A percentile compares a stretch with the other conserved stretches of the same genome.
Evolutionary conservation across 1,140 invertebrate genomes (phyloP).

Genomic region (Portunus trituberculatus): DNA sequence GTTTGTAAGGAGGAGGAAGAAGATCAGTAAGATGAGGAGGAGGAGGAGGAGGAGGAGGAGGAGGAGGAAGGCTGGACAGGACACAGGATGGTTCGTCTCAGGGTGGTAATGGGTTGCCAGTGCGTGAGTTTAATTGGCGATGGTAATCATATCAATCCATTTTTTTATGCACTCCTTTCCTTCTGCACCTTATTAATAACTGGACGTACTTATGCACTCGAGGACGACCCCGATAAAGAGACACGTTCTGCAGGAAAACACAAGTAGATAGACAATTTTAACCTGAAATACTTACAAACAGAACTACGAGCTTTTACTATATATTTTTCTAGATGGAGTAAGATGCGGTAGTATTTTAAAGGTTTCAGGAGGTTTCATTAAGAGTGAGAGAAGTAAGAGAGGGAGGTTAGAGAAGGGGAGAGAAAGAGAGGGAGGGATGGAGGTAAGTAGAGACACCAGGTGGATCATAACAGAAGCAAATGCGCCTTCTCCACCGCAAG

Average conservation of each 20-base stretch:
- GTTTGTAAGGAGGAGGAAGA: background rate
- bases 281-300: background rate
- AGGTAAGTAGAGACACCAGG: conserved; percentile 12
- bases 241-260: background rate
- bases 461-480: conserved; percentile 50
- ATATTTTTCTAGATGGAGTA: background rate
- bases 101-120: conserved; percentile 14
- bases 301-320: background rate
- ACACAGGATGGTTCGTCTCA: conserved; percentile 24
- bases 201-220: conserved; percentile 32
- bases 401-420: background rate
- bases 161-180: background rate
- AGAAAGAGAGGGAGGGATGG: background rate
- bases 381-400: background rate
- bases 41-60: background rate
- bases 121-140: conserved; percentile 50
- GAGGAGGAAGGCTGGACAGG: background rate
- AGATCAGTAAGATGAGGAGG: background rate
- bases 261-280: background rate
- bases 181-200: background rate
- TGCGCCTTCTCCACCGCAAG: conserved; percentile 29
- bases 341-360: background rate
- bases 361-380: too few relatives aligned
- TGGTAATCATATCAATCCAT: conserved; percentile 52
- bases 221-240: background rate